Evolutionary conservation across 2,113 vertebrate genomes (phyloP).

Genomic region (Bostrychus sinensis): DNA sequence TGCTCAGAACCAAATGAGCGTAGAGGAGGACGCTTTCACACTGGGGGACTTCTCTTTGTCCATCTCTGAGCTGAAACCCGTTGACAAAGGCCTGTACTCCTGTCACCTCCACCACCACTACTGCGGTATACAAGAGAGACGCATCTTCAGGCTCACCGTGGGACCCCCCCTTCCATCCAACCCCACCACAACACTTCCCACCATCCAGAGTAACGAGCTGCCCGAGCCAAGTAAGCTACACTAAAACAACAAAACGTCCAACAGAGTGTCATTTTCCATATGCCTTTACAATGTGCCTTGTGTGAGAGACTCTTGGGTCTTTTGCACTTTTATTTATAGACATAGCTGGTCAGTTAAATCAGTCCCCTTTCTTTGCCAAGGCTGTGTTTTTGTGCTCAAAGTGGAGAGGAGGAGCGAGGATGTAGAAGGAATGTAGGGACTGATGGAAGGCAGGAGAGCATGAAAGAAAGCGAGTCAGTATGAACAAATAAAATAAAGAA

Average conservation of each 20-base stretch:
- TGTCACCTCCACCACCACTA: constrained; percentile 97
- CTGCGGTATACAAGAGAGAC: constrained; percentile 91
- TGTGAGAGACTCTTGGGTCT: constrained; percentile 19
- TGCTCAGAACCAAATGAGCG: constrained; percentile 84
- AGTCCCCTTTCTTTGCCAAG: constrained; percentile 53
- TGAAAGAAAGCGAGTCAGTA: constrained; percentile 4
- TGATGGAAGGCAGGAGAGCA: constrained; percentile 7
- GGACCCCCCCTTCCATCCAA: constrained; percentile 51
- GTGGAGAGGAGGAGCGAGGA: constrained; percentile 36
- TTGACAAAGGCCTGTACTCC: constrained; percentile 89
- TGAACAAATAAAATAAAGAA: constrained; percentile 4
- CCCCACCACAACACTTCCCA: constrained; percentile 55
- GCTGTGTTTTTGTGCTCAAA: constrained; percentile 62
- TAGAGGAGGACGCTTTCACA: constrained; percentile 84
- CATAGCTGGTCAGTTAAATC: constrained; percentile 71
- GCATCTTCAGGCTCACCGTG: constrained; percentile 86
- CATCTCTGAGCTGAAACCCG: constrained; percentile 78
- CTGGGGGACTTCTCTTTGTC: constrained; percentile 90
- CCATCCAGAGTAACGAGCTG: constrained; percentile 35
- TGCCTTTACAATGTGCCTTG: not conserved
- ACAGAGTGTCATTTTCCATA: constrained; percentile 13
- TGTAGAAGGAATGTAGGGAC: constrained; percentile 41
- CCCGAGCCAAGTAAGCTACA: constrained; percentile 67
- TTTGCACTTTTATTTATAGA: constrained; percentile 50
- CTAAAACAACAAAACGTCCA: not conserved